Base-by-base conservation (phyloP, 2,113 vertebrate species). In the Myrmecobius fasciatus region DNA sequence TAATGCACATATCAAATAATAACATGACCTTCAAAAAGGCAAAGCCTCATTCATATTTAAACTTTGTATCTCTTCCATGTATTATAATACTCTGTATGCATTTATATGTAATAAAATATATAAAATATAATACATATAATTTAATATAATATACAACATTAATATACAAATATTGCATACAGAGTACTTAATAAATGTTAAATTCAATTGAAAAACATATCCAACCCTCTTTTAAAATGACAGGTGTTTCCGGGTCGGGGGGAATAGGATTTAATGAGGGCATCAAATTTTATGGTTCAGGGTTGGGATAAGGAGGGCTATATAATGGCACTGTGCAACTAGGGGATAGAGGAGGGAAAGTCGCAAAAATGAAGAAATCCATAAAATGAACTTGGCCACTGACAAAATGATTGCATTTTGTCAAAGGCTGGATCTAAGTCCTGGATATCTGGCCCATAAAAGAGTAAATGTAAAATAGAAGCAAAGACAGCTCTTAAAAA, bases 391-490 rank as follows among this genome's bases (percentile, higher is more conserved):
- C 28, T 83, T 52, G 91, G 36, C 25, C 91, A 95, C 91, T n/a
- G n/a, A n/a, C n/a, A n/a, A n/a, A n/a, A n/a, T 53, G 89, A 3
- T 17, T n/a, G 48, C 93, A 0, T 53, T 14, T 91, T 94, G 91
- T 95, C 92, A 96, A 96, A 6, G 75, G n/a, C 92, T 75, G 90
- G 25, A n/a, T 52, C 25, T 92, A n/a, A 93, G 67, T 93, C 49
- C 56, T 94, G 90, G 89, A 93, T 89, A 95, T 91, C 91, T 89
- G 48, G 52, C 89, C 67, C 53, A 95, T 96, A 95, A 95, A 94
- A 96, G 14, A 88, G 91, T 54, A 96, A 89, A 28, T 92, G 94
- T 95, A 96, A 96, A 97, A 93, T 43, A 96, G 95, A 92, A 96
- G 95, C 94, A 96, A 95, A 93, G 92, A 93, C 24, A 97, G 52